Conservation (phyloP, 2,797 vertebrate genomes). For the Australoheros facetus region DNA sequence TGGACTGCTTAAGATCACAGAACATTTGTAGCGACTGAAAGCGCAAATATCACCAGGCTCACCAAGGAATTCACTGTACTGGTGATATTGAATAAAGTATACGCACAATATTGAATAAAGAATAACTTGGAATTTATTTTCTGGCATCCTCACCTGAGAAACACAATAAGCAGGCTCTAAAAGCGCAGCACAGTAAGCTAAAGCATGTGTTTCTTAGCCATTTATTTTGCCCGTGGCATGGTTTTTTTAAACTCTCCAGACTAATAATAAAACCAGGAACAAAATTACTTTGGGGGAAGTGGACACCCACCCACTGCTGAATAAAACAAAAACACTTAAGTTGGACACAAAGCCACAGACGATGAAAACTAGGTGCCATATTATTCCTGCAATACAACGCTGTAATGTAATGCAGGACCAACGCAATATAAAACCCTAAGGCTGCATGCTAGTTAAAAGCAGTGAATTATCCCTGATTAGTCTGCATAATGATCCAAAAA, state of each 20-base stretch:
- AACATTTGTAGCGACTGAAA: slow-evolving; percentile 11
- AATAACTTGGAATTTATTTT: slow-evolving; percentile 42
- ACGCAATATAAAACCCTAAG: background rate
- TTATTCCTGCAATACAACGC: slow-evolving; percentile 5
- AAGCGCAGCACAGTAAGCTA: slow-evolving; percentile 40
- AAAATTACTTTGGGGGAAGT: slow-evolving; percentile 47
- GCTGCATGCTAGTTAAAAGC: background rate
- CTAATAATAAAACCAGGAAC: slow-evolving; percentile 12
- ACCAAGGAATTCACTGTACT: slow-evolving; percentile 38
- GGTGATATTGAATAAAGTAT: slow-evolving; percentile 36
- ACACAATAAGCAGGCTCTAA: slow-evolving; percentile 45
- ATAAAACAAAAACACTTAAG: slow-evolving; percentile 29
- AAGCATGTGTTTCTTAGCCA: slow-evolving; percentile 45
- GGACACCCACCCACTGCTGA: slow-evolving; percentile 8
- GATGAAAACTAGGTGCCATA: slow-evolving; percentile 29
- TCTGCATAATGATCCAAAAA: background rate
- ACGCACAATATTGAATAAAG: slow-evolving; percentile 40
- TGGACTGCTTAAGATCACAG: slow-evolving; percentile 20
- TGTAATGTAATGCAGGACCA: background rate
- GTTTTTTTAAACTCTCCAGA: background rate
- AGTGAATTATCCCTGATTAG: slow-evolving; percentile 28
- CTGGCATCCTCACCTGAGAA: slow-evolving; percentile 47
- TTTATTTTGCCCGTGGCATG: slow-evolving; percentile 25
- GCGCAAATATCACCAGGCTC: slow-evolving; percentile 37
- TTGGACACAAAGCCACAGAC: slow-evolving; percentile 31